A percentile compares a stretch with the other conserved stretches of the same genome.
These are phyloP conservation scores for Stylophora pistillata DNA, from an alignment of 64 coral and sea anemone genomes.

Conservation along the genomic window DNA sequence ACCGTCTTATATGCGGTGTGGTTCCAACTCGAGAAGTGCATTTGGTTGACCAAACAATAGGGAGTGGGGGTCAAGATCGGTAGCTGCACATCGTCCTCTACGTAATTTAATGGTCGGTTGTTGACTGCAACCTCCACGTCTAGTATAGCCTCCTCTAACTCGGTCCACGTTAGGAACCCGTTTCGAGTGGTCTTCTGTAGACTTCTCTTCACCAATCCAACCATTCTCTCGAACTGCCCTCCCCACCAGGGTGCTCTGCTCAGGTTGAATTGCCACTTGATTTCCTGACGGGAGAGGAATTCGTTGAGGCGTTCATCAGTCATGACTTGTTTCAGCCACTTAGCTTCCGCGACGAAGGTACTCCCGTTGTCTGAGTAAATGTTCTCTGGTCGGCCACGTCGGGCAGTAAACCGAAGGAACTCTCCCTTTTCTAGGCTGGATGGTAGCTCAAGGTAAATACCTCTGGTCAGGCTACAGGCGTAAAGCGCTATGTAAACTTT, in stretches of 20 bases:
- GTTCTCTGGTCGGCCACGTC: not conserved
- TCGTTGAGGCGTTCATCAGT: conserved; percentile 26
- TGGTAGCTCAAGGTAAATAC: conserved; percentile 29
- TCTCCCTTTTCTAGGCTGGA: conserved; percentile 43
- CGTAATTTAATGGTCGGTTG: no score
- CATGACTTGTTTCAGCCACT: not conserved
- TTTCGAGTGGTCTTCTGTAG: conserved; percentile 2
- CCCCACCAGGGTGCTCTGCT: conserved; percentile 38
- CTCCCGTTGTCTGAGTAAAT: conserved; percentile 19
- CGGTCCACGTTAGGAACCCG: not conserved
- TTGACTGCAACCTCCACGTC: conserved; percentile 23
- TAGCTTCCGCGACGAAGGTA: conserved; percentile 10
- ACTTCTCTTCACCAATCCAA: conserved; percentile 12
- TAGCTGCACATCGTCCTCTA: no score
- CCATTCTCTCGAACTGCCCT: conserved; percentile 10
- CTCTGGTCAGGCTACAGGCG: conserved; percentile 59
- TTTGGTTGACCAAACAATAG: no score
- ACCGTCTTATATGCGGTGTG: no score
- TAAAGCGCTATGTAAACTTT: conserved; percentile 39
- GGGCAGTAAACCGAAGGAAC: conserved; percentile 18
- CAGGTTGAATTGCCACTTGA: conserved; percentile 31
- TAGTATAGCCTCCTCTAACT: conserved; percentile 14
- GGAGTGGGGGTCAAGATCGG: no score
- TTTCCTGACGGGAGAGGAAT: not conserved
- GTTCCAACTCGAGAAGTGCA: no score